Evolutionary conservation across 1,140 invertebrate species (phyloP).

Genomic region (Rhagoletis pomonella): DNA sequence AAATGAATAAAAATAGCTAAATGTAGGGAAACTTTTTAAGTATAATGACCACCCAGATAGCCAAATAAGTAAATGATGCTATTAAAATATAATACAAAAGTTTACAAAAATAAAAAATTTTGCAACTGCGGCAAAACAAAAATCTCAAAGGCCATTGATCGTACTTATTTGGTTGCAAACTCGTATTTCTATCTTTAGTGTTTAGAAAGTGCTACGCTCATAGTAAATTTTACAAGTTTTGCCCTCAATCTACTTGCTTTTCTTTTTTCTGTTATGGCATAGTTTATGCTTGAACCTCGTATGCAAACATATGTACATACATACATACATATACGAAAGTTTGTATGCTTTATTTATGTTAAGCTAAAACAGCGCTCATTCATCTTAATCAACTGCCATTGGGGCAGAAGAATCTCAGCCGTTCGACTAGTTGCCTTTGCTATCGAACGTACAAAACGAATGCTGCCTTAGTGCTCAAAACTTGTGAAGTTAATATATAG

Average conservation of each 20-base stretch:
- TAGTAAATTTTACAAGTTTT: slow-evolving; percentile 19
- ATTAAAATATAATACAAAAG: background rate
- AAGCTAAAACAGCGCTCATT: background rate
- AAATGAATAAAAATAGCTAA: no score
- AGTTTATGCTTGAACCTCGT: no score
- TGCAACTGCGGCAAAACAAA: background rate
- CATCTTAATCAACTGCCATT: slow-evolving; percentile 24
- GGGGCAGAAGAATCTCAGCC: slow-evolving; percentile 2
- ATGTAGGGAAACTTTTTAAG: background rate
- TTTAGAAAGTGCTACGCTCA: background rate
- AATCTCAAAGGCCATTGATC: background rate
- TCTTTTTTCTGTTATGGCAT: background rate
- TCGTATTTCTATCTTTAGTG: no score
- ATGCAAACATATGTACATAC: no score
- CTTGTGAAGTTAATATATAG: background rate
- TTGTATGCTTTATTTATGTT: no score
- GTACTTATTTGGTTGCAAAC: no score
- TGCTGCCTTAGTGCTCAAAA: background rate
- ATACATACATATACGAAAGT: no score
- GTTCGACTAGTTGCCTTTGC: background rate
- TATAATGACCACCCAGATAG: background rate
- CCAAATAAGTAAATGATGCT: background rate
- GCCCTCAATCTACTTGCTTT: background rate
- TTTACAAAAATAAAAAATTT: background rate
- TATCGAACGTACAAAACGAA: background rate